Conservation (phyloP, 1,140 invertebrate species). For the Harlomillsia oculata region DNA sequence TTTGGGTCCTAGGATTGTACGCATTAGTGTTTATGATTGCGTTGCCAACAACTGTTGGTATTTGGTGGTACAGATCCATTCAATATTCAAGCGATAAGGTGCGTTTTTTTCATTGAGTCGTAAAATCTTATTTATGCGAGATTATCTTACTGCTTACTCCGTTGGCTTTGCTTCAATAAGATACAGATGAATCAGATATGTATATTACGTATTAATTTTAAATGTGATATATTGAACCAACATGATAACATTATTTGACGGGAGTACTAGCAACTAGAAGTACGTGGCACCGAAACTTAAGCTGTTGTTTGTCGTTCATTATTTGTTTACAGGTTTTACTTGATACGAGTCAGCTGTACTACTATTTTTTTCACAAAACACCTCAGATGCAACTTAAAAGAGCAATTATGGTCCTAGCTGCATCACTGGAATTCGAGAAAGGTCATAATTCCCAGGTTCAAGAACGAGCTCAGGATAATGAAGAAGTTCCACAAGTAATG, state of each 20-base stretch:
- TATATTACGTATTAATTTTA: background rate
- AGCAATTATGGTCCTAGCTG: slow-evolving; percentile 90
- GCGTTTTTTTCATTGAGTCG: slow-evolving; percentile 41
- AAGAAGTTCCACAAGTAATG: slow-evolving; percentile 80
- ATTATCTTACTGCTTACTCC: too few species aligned
- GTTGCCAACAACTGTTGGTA: slow-evolving; percentile 82
- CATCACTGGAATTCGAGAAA: slow-evolving; percentile 91
- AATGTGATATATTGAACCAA: background rate
- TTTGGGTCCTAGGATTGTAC: slow-evolving; percentile 94
- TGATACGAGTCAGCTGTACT: slow-evolving; percentile 91
- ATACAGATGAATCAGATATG: too few species aligned
- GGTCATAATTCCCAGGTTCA: slow-evolving; percentile 88
- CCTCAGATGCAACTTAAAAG: slow-evolving; percentile 89
- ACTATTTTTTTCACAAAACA: slow-evolving; percentile 90
- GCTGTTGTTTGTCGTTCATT: background rate
- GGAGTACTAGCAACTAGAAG: too few species aligned
- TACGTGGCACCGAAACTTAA: too few species aligned
- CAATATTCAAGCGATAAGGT: slow-evolving; percentile 89
- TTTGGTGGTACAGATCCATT: slow-evolving; percentile 98
- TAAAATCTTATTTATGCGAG: too few species aligned
- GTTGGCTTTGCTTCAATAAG: too few species aligned
- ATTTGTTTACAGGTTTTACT: slow-evolving; percentile 61
- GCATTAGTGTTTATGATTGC: slow-evolving; percentile 96
- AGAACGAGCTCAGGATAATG: slow-evolving; percentile 85
- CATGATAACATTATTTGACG: background rate